phyloP scores from a whole-genome alignment of 2,797 vertebrate species.

The Smutsia temminckii region DNA sequence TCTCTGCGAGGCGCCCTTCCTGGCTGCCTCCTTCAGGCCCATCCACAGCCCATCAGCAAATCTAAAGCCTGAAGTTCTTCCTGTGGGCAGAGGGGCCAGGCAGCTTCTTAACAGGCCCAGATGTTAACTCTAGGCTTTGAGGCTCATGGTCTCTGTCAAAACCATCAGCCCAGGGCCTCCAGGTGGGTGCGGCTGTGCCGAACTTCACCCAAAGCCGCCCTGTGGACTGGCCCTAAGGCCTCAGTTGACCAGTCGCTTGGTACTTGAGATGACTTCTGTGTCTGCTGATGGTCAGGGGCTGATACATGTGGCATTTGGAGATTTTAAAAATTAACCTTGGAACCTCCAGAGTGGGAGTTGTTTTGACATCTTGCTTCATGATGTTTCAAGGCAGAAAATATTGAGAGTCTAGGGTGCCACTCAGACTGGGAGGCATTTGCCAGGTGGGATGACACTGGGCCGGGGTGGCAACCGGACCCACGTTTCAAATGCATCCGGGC shows the following conservation, averaged over 20 bases:
- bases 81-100: background rate
- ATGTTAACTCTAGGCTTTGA: background rate
- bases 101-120: background rate
- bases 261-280: background rate
- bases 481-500: rapidly evolving
- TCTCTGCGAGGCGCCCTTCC: background rate
- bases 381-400: background rate
- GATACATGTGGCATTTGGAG: background rate
- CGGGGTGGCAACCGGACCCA: rapidly evolving
- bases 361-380: background rate
- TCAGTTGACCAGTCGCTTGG: rapidly evolving
- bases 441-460: too few species aligned
- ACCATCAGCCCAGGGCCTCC: background rate
- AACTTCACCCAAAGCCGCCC: background rate
- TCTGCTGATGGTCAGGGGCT: background rate
- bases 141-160: rapidly evolving
- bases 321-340: background rate
- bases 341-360: background rate
- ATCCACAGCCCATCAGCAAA: too few species aligned
- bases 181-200: rapidly evolving
- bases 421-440: background rate
- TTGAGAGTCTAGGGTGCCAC: background rate
- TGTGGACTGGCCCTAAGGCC: background rate
- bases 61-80: rapidly evolving
- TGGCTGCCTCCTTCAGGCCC: background rate